Conservation (phyloP, 2,888 invertebrate genomes). For the Scrobipalpa costella region DNA sequence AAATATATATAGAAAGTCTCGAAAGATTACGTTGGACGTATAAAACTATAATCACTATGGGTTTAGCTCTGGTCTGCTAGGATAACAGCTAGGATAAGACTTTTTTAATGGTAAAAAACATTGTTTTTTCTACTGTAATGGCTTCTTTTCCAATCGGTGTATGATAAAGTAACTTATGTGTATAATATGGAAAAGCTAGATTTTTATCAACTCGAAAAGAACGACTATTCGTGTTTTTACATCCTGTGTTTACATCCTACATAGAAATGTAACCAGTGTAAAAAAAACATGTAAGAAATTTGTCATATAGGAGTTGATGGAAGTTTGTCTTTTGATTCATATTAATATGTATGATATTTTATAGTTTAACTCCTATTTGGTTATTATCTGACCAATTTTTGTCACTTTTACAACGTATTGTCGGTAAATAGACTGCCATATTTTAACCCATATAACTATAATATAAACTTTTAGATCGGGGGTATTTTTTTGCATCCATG, state of each 20-base stretch:
- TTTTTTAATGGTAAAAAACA: conserved; percentile 65
- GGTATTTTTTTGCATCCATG: conserved; percentile 30
- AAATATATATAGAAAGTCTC: background rate
- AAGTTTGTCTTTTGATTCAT: conserved; percentile 9
- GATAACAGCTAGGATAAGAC: conserved; percentile 67
- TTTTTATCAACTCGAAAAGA: conserved; percentile 10
- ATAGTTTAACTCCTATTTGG: conserved; percentile 61
- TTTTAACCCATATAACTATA: conserved; percentile 64
- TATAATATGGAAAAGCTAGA: conserved; percentile 47
- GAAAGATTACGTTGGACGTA: conserved; percentile 47
- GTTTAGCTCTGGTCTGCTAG: conserved; percentile 65
- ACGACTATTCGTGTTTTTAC: background rate
- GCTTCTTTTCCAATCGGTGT: conserved; percentile 75
- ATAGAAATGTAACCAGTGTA: background rate
- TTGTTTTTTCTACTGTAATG: conserved; percentile 68
- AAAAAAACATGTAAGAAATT: background rate
- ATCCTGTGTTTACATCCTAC: no score
- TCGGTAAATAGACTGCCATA: conserved; percentile 75
- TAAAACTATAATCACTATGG: conserved; percentile 38
- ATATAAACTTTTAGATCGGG: conserved; percentile 38
- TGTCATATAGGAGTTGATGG: background rate
- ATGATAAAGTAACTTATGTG: conserved; percentile 56
- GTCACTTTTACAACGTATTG: conserved; percentile 71
- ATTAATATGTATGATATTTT: conserved; percentile 37
- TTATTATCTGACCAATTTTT: conserved; percentile 77